A percentile compares a stretch with the other conserved stretches of the same genome.
Conservation (phyloP, 2,888 invertebrate species). For the Eumerus sabulonum region DNA sequence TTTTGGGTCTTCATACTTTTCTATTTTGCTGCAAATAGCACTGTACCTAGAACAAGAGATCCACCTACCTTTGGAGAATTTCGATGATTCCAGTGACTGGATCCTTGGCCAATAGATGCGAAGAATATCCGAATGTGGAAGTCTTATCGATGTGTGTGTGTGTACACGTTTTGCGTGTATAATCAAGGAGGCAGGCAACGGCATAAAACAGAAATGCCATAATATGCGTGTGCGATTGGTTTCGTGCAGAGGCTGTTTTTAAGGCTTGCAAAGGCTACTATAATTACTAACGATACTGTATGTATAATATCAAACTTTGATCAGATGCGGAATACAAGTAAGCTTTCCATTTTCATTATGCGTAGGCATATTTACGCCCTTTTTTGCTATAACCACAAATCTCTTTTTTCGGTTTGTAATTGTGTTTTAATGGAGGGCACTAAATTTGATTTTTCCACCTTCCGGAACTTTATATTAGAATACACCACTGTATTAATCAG, state of each 20-base stretch:
- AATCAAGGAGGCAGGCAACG: slow-evolving; percentile 22
- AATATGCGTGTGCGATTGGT: slow-evolving; percentile 52
- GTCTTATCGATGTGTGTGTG: slow-evolving; percentile 28
- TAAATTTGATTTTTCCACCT: no score
- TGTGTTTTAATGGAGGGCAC: no score
- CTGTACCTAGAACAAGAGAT: slow-evolving; percentile 61
- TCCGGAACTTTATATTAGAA: no score
- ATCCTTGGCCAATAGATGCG: slow-evolving; percentile 67
- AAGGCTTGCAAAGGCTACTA: background rate
- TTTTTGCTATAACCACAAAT: slow-evolving; percentile 52
- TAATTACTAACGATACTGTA: no score
- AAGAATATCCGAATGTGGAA: slow-evolving; percentile 63
- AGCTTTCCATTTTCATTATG: no score
- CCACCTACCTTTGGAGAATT: slow-evolving; percentile 66
- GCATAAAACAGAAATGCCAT: slow-evolving; percentile 20
- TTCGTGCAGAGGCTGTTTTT: slow-evolving; percentile 18
- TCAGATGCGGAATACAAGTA: no score
- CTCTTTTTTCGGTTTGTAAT: no score
- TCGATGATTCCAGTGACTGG: slow-evolving; percentile 61
- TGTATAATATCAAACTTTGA: no score
- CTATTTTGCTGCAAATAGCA: slow-evolving; percentile 39
- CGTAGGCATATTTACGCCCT: no score
- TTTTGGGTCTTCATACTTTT: slow-evolving; percentile 23
- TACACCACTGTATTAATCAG: no score
- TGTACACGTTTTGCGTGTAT: slow-evolving; percentile 12